Base-by-base conservation (phyloP, 2,797 vertebrate species). In the Chromis chromis region DNA sequence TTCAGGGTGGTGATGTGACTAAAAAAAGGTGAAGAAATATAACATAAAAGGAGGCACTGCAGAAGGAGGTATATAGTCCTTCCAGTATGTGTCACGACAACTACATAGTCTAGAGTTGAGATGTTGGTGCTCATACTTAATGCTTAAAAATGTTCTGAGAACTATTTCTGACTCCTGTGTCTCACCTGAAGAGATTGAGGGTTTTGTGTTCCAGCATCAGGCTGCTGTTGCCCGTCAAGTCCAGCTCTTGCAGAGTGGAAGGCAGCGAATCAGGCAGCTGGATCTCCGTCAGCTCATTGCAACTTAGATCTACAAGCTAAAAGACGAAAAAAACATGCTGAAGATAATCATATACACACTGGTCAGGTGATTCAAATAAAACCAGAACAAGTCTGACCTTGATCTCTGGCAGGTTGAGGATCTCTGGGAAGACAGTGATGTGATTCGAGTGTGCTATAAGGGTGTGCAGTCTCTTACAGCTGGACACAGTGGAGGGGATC, bases 241-340 rank as follows among this genome's bases (percentile, higher is more conserved):
- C 98, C 82, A 99, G 86, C 84, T 99, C 97, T 81, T 97, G 96
- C 79, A 99, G 93, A 9, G 95, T 89, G 52, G 95, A 86, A 50
- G 97, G 97, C 70, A 99, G 88, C 17, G 94, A 93, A 53, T 98
- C 97, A 0, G 97, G 96, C 82, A 98, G 91, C 82, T 96, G 92
- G 87, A 99, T 97, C 93, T 98, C 98, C 27, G 94, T 98, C 92
- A 98, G 94, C 73, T 97, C 96, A 36, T 99, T 99, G 90, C 97
- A 98, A 92, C 97, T 99, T 78, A 99, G 92, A 86, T 99, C 98
- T 67, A 99, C 97, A 74, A 97, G 94, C 97, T 99, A 80, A 49
- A 36, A 81, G 74, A 80, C 1, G 31, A 7, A 42, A 54, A 77
- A 74, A 36, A 59, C 16, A 58, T 3, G 12, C 28, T 46, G 31